Base-by-base conservation (phyloP, 1,140 invertebrate genomes). In the Zaprionus lachaisei region DNA sequence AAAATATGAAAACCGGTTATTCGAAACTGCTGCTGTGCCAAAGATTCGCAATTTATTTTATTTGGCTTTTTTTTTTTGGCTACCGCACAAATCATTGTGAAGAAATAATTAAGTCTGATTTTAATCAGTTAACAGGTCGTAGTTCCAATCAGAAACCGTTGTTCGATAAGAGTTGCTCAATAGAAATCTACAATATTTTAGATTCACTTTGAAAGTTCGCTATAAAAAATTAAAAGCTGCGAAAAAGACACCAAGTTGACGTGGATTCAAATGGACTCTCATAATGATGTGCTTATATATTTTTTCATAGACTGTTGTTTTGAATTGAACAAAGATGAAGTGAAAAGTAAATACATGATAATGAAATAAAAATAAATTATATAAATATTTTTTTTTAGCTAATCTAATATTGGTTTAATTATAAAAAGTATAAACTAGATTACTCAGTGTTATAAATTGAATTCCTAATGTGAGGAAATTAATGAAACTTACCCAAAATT, bases 71-170 rank as follows among this genome's bases (percentile, higher is more conserved):
- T 49, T 49, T 51, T 54, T 54, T 14, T 49, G 12, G 82, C 78
- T 85, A 85, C 81, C 61, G 72, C 47, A 49, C 34, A 69, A 47
- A 68, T 66, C 20, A 64, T 56, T 61, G 41, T 69, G 20, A 44
- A 34, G 15, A 65, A 58, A 20, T 37, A 34, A 38, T 15, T 4
- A 26, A 31, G 56, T 37, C 55, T 37, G 60, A 34, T 26, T 55
- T 68, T 22, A 26, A 54, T 26, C 56, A 54, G 24, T 31, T 38
- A 20, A 69, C 71, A 61, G 34, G 47, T 62, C 56, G 54, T 17
- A 68, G 34, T 44, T 44, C 31, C 15, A 41, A 34, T n/a, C 20
- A 12, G 14, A 67, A 60, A 15, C 24, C 28, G 20, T 41, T 72
- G 55, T 38, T 34, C 57, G 22, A 34, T 15, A 51, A 44, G 37